Base-by-base conservation (phyloP, 2,888 invertebrate genomes). In the Atrina japonica region DNA sequence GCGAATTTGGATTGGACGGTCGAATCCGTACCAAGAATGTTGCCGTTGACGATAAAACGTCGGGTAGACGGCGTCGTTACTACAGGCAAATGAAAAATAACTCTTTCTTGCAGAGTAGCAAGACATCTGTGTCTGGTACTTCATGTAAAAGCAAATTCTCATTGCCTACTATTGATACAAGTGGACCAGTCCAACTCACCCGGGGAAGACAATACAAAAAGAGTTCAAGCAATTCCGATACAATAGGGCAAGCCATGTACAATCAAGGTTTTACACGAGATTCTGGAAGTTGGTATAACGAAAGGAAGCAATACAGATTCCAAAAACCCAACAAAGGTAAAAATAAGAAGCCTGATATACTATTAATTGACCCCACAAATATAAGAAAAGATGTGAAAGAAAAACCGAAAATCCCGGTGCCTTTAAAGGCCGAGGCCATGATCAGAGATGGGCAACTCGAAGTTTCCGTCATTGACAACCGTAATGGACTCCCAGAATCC, bases 391-490 rank as follows among this genome's bases (percentile, higher is more conserved):
- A 25, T 25, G 52, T 29, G 16, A 1, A 7, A 1, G 50, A 40
- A 23, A 79, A 74, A 43, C 66, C 70, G 11, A 55, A 59, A 6
- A 61, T 79, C n/a, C 79, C 79, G 3, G 55, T 67, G 1, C 64
- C 67, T 18, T 49, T 79, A 30, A 67, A 66, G 60, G 77, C 81
- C 2, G 68, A 73, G 16, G 81, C 78, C 0, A 65, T 72, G 55
- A 71, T 74, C 58, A 69, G 68, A n/a, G 66, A 77, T 29, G 78
- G 77, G 0, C 70, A 76, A 53, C 66, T 81, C 0, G 71, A 75
- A 53, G 73, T 81, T 2, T 71, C 72, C 3, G 75, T 81, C 29
- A 66, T 40, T 11, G 77, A 76, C n/a, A 70, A 75, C 5, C 56
- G 71, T 2, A 49, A 75, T 0, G 25, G 66, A 3, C 45, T 63